Evolutionary conservation across 2,888 invertebrate species (phyloP), one percentile per base, ranked within the genome.

Genomic region (Oscheius sp.): DNA sequence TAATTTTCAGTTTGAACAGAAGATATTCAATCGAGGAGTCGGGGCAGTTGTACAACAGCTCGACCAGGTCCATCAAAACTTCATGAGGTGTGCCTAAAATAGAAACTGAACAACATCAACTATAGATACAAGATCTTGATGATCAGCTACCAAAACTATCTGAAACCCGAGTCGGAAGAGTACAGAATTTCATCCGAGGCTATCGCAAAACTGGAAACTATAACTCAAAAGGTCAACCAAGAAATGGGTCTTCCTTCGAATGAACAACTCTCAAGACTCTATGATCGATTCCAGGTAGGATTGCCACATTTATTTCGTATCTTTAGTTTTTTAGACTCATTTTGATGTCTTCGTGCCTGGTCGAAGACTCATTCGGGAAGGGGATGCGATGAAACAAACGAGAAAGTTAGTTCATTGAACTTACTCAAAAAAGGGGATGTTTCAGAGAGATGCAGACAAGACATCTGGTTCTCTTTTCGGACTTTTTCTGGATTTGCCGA

Each of bases 261-360:
- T 4, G 80, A 84, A 33, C 80, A 84, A 58, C 76, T 88, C 21
- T 75, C 80, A 4, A 77, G 78, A 33, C 74, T 87, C 33, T 82
- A 84, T 57, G 80, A 83, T 37, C 74, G 83, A 47, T 86, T 87
- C 73, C 83, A 82, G 76, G 86, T 84, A 29, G 13, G 60, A n/a
- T 50, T 42, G 1, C 21, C 42, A 11, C 21, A 57, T 50, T 32
- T 47, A 53, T 2, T 33, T 62, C 2, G 32, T 48, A 5, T 42
- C 7, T 7, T 58, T 35, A 9, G 9, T 21, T 35, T 35, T 79
- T 68, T 59, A 87, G 81, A 77, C 83, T 33, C 78, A 77, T 37
- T 86, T 87, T 75, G 83, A 87, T 57, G 87, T 87, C 5, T 82
- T 82, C 65, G 74, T 75, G 55, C 85, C 86, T 1, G 85, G 87